Conservation (phyloP, 2,113 vertebrate genomes). For the Heterochromis multidens region DNA sequence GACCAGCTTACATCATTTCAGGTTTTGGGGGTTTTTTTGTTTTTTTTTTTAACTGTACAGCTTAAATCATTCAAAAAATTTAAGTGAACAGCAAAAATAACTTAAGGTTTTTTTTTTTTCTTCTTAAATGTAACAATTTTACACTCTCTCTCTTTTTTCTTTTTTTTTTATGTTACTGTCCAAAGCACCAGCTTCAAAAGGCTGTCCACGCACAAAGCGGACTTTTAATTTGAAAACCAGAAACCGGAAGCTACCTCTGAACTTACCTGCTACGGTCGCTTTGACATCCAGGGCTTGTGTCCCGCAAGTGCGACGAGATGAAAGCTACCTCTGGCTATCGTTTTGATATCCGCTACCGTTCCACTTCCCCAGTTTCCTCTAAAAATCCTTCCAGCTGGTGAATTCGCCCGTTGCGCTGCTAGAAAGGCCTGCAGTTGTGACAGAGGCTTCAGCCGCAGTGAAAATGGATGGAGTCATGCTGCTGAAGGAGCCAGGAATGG, state of each 20-base stretch:
- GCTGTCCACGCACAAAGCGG: too few species aligned
- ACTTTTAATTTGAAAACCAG: conserved; percentile 20
- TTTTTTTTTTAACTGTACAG: too few species aligned
- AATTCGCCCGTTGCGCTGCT: background rate
- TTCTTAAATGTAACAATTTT: background rate
- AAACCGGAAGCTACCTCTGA: background rate
- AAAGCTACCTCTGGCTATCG: background rate
- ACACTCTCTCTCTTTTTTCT: background rate
- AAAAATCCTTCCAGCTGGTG: background rate
- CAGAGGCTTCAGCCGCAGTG: background rate
- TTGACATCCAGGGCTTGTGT: conserved; percentile 27
- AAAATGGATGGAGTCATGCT: conserved; percentile 7
- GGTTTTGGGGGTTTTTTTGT: background rate
- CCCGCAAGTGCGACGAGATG: conserved; percentile 41
- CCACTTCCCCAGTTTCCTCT: background rate
- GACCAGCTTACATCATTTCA: too few species aligned
- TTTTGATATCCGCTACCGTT: background rate
- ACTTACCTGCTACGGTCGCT: background rate
- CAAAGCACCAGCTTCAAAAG: too few species aligned
- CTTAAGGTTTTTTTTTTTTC: too few species aligned
- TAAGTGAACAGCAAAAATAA: too few species aligned
- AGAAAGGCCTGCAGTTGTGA: background rate
- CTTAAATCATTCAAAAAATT: too few species aligned
- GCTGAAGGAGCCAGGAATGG: conserved; percentile 19
- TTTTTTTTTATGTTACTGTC: background rate